phyloP scores from a whole-genome alignment of 2,113 vertebrate genomes.

The Osmerus eperlanus region DNA sequence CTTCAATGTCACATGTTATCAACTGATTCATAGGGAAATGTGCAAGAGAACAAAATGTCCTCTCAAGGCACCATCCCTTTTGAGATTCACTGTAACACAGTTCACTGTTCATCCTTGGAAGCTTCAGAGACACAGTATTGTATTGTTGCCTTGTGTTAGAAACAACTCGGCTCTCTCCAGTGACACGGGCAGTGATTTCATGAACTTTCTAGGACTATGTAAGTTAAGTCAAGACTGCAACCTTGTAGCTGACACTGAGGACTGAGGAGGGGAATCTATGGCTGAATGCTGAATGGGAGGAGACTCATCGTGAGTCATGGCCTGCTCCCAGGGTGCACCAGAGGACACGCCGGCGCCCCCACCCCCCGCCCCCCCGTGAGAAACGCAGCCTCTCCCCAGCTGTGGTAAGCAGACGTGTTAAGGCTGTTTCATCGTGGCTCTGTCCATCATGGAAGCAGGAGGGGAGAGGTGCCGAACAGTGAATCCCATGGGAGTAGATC shows the following conservation, averaged over 20 bases:
- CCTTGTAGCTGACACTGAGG: conserved; percentile 30
- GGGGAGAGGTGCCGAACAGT: not conserved
- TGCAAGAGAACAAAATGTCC: not conserved
- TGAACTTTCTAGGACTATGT: conserved; percentile 33
- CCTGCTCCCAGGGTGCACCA: conserved; percentile 7
- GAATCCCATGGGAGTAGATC: not conserved
- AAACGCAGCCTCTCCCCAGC: no score
- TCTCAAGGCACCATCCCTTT: not conserved
- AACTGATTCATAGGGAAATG: not conserved
- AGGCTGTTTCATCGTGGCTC: not conserved
- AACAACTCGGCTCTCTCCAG: not conserved
- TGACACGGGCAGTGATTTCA: conserved; percentile 31
- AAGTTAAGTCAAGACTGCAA: conserved; percentile 29
- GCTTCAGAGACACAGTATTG: not conserved
- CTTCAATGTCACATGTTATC: no score
- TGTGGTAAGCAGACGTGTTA: not conserved
- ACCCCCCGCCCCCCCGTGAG: not conserved
- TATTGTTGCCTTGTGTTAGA: not conserved
- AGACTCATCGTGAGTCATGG: conserved; percentile 22
- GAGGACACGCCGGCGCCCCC: not conserved
- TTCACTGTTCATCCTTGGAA: not conserved
- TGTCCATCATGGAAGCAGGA: not conserved
- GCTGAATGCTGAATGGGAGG: conserved; percentile 27
- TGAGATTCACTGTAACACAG: not conserved
- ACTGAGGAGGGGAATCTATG: conserved; percentile 10